Evolutionary conservation across 2,888 invertebrate genomes (phyloP), one percentile per base, ranked within the genome.

Genomic region (Nebria salina): DNA sequence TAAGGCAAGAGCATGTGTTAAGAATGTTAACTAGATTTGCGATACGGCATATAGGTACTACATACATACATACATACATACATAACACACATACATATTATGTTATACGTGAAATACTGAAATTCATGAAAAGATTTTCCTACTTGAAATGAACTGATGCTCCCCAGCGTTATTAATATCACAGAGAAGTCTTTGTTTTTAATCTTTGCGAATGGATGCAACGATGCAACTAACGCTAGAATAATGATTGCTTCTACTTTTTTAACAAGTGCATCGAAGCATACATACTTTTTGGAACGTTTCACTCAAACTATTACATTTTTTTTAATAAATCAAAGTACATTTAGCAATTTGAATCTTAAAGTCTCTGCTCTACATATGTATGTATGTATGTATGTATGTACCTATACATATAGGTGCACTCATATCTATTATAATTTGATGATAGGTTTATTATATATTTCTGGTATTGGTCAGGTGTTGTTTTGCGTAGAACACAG

Each of bases 401-500:
- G n/a, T n/a, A n/a, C n/a, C n/a, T n/a, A n/a, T n/a, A n/a, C n/a
- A n/a, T n/a, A n/a, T 43, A 43, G 43, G 6, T 43, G 43, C 43
- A 43, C 20, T 20, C 20, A 20, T 20, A 20, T 20, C 20, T 20
- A 20, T 20, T 20, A 20, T 20, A 20, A 20, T 20, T 66, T 13
- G 25, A 66, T 15, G 66, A n/a, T 8, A 1, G n/a, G n/a, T n/a
- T n/a, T n/a, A n/a, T n/a, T n/a, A n/a, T n/a, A 66, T 7, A 25
- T 66, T 66, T 25, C 1, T 2, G 13, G 4, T 66, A n/a, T 15
- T 66, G 25, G 66, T 25, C 25, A 66, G 25, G 34, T 70, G 34
- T 13, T 70, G 26, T 9, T n/a, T 70, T 70, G 70, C 15, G 1
- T 70, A 25, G 70, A 26, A 25, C 85, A 84, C 86, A 87, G 86